A percentile compares a stretch with the other conserved stretches of the same genome.
Evolutionary conservation across 92 coral and sea anemone genomes (phyloP).

Genomic region (Actinostola sp.): DNA sequence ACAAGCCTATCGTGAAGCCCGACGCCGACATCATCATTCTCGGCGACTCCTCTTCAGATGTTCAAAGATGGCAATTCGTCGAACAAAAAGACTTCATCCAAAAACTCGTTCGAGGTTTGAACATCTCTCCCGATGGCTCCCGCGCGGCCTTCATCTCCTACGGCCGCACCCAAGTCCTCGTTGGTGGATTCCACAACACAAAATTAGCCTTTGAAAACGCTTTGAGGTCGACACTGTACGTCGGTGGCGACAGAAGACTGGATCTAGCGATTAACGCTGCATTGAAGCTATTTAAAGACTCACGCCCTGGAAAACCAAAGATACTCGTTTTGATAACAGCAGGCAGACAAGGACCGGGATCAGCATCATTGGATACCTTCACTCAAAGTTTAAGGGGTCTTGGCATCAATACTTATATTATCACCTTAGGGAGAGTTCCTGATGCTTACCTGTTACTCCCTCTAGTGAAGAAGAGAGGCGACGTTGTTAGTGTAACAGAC

Average conservation of each 20-base stretch:
- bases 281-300: conserved; percentile 44
- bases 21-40: conserved; percentile 81
- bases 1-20: conserved; percentile 27
- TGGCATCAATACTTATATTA: conserved; percentile 58
- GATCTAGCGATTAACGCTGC: conserved; percentile 80
- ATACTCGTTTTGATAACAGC: conserved; percentile 59
- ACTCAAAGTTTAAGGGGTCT: conserved; percentile 39
- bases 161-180: conserved; percentile 58
- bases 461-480: conserved; percentile 51
- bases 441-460: conserved; percentile 37
- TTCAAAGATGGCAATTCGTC: conserved; percentile 58
- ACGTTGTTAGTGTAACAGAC: conserved; percentile 4
- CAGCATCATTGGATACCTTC: conserved; percentile 38
- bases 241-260: conserved; percentile 75
- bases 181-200: conserved; percentile 46
- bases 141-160: conserved; percentile 81
- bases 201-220: conserved; percentile 36
- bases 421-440: conserved; percentile 63
- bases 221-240: conserved; percentile 48
- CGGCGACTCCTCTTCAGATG: conserved; percentile 75
- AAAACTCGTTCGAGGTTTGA: conserved; percentile 46
- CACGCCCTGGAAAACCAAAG: conserved; percentile 51
- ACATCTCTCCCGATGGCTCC: conserved; percentile 74
- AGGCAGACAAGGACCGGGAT: conserved; percentile 47
- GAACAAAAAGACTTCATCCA: conserved; percentile 73